Base-by-base conservation (phyloP, 2,113 vertebrate genomes). In the Trogon melanurus region DNA sequence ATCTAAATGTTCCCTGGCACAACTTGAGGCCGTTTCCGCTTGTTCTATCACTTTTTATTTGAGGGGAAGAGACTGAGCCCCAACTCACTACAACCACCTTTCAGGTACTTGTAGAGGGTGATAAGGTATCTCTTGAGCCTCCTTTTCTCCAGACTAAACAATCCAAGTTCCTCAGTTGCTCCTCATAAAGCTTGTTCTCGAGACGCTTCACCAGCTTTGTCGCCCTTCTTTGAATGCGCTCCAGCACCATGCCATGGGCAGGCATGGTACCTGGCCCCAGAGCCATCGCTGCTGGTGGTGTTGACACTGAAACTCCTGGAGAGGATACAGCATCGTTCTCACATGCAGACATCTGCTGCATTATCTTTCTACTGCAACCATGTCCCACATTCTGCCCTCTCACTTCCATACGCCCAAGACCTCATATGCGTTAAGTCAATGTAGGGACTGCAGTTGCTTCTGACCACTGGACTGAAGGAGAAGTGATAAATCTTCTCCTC, bases 231-330 rank as follows among this genome's bases (percentile, higher is more conserved):
- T 13, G 41, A 41, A 41, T 13, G 13, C 11, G 41, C 41, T 41
- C 41, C 41, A 41, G 41, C 41, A 41, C 41, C 25, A 1, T 30
- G 23, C 19, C 10, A 8, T 0, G 0, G 36, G 30, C 50, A 48
- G 29, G 14, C 47, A 38, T 0, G 0, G 4, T 32, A n/a, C 30
- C 60, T 1, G 0, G 15, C 4, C 25, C 47, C 69, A 69, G 32
- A 47, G 38, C 47, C 57, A 53, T 6, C 34, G 4, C 30, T 74
- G 65, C 32, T 64, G 3, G 27, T 16, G 32, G 5, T 44, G 29
- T 6, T 78, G 69, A 54, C 27, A n/a, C 13, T 41, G 36, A 74
- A 66, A 44, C 11, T 38, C 41, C 56, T 58, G 22, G 25, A 50
- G 41, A 41, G 20, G 9, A 7, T 16, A n/a, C 15, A 76, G 6